A percentile compares a stretch with the other conserved stretches of the same genome.
Conservation (phyloP, 2,113 vertebrate species). For the Tursiops truncatus region DNA sequence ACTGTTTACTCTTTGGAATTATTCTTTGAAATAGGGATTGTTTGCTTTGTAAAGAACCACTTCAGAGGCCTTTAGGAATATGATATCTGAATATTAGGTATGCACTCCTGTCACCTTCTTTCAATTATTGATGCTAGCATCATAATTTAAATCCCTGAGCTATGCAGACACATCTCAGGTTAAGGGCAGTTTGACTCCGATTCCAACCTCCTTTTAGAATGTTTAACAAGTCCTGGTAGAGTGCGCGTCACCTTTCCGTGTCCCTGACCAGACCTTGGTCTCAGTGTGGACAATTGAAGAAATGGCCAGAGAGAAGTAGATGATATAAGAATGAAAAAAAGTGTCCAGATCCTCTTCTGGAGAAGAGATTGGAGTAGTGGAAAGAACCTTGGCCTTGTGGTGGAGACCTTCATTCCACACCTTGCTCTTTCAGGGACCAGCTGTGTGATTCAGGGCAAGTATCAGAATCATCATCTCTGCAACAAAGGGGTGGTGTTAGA, state of each 20-base stretch:
- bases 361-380: not conserved
- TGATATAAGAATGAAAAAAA: not conserved
- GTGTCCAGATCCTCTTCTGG: not conserved
- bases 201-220: not conserved
- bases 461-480: not conserved
- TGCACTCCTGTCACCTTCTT: not conserved
- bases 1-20: not conserved
- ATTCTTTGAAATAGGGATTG: not conserved
- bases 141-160: not conserved
- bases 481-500: not conserved
- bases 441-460: not conserved
- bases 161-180: not conserved
- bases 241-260: not conserved
- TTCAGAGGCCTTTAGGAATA: not conserved
- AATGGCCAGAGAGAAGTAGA: not conserved
- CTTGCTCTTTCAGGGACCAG: not conserved
- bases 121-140: not conserved
- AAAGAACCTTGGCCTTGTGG: not conserved
- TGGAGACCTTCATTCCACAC: not conserved
- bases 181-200: not conserved
- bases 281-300: not conserved
- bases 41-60: conserved; percentile 39
- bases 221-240: not conserved
- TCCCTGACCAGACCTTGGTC: not conserved
- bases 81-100: not conserved